phyloP scores from a whole-genome alignment of 2,113 vertebrate genomes.

The Desmodus rotundus region DNA sequence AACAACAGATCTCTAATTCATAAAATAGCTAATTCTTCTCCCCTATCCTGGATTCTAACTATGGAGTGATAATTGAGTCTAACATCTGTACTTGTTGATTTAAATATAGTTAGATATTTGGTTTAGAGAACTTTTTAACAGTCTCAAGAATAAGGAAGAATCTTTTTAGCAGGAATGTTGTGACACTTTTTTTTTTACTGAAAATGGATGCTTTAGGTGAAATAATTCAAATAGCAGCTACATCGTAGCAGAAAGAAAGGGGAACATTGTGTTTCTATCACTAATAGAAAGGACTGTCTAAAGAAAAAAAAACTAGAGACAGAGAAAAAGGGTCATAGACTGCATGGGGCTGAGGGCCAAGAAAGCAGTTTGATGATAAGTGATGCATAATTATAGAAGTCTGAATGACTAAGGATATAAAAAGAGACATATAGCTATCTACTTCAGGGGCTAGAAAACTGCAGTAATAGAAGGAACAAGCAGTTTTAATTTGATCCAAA shows the following conservation, averaged over 20 bases:
- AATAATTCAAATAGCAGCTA: conserved; percentile 2
- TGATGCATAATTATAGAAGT: neutral
- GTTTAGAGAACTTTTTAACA: conserved; percentile 12
- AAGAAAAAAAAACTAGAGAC: conserved; percentile 20
- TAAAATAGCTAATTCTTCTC: conserved; percentile 31
- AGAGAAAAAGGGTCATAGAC: neutral
- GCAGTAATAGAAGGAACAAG: neutral
- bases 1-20: neutral
- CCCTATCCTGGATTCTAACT: neutral
- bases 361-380: neutral
- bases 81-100: neutral
- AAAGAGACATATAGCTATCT: neutral
- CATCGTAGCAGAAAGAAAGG: neutral
- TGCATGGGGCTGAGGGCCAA: neutral
- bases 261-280: neutral
- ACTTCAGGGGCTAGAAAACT: neutral
- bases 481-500: neutral
- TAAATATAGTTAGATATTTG: neutral
- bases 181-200: neutral
- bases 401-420: neutral
- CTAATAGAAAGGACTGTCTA: neutral
- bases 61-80: neutral
- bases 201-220: neutral
- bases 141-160: neutral
- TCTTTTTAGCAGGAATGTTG: neutral